A percentile compares a stretch with the other conserved stretches of the same genome.
phyloP scores from a whole-genome alignment of 2,797 vertebrate species.

The Acrossocheilus fasciatus region DNA sequence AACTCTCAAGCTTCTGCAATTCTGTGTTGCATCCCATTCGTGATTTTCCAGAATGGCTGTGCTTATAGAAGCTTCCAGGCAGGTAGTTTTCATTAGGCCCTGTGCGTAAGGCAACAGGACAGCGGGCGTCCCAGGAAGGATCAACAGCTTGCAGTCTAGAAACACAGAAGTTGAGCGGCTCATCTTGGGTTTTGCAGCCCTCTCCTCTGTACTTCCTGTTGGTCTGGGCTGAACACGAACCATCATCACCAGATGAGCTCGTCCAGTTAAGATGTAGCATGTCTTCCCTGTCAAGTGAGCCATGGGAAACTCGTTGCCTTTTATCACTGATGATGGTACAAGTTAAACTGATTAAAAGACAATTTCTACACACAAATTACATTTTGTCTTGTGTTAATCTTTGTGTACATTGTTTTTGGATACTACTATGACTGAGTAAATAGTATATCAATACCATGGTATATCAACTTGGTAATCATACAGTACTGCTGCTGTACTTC shows the following conservation, averaged over 20 bases:
- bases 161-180: slow-evolving; percentile 68
- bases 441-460: not conserved
- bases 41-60: slow-evolving; percentile 64
- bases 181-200: slow-evolving; percentile 65
- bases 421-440: not conserved
- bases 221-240: slow-evolving; percentile 66
- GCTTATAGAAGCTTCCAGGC: slow-evolving; percentile 64
- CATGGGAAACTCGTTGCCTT: slow-evolving; percentile 55
- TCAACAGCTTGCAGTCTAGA: slow-evolving; percentile 64
- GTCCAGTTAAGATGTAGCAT: slow-evolving; percentile 60
- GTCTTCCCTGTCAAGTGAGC: slow-evolving; percentile 70
- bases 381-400: not conserved
- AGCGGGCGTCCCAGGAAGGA: slow-evolving; percentile 66
- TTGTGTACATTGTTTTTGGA: not conserved
- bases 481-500: not conserved
- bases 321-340: slow-evolving; percentile 60
- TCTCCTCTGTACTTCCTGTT: slow-evolving; percentile 69
- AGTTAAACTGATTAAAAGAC: slow-evolving; percentile 11
- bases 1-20: slow-evolving; percentile 67
- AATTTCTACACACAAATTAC: not conserved
- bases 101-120: slow-evolving; percentile 40
- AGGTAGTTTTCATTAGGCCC: slow-evolving; percentile 55
- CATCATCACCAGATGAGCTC: slow-evolving; percentile 68
- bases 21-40: slow-evolving; percentile 64
- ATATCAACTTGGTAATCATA: not conserved